Percentiles rank a stretch among this genome's conserved stretches.
phyloP scores from a whole-genome alignment of 2,797 vertebrate genomes.

The Onychomys leucogaster region DNA sequence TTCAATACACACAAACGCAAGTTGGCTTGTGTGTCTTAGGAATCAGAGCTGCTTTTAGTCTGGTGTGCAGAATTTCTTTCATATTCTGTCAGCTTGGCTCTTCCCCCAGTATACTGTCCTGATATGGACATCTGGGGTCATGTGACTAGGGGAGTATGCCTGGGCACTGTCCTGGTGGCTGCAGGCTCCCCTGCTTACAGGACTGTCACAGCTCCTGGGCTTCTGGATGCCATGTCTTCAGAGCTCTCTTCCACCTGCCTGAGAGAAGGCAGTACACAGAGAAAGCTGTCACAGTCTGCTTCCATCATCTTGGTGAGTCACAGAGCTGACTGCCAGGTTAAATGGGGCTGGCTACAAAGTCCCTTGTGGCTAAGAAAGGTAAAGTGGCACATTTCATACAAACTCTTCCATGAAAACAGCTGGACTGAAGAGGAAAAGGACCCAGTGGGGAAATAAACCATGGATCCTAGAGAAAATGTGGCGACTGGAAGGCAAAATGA shows the following conservation, averaged over 20 bases:
- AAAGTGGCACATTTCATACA: slow-evolving; percentile 81
- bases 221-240: slow-evolving; percentile 70
- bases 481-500: background rate
- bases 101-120: background rate
- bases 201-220: background rate
- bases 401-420: slow-evolving; percentile 76
- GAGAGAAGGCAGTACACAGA: slow-evolving; percentile 73
- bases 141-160: background rate
- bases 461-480: background rate
- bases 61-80: background rate
- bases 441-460: slow-evolving; percentile 59
- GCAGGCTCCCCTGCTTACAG: background rate
- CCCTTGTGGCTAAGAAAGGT: slow-evolving; percentile 84
- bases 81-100: background rate
- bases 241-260: slow-evolving; percentile 71
- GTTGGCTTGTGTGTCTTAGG: background rate
- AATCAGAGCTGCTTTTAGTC: background rate
- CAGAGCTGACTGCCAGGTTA: slow-evolving; percentile 77
- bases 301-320: slow-evolving; percentile 85
- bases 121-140: background rate
- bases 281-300: slow-evolving; percentile 81
- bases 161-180: background rate
- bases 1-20: background rate
- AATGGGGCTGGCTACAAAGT: slow-evolving; percentile 83
- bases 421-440: slow-evolving; percentile 44